Percentiles rank a stretch among this genome's conserved stretches.
phyloP scores from a whole-genome alignment of 2,888 invertebrate species.

The Catocala nupta region DNA sequence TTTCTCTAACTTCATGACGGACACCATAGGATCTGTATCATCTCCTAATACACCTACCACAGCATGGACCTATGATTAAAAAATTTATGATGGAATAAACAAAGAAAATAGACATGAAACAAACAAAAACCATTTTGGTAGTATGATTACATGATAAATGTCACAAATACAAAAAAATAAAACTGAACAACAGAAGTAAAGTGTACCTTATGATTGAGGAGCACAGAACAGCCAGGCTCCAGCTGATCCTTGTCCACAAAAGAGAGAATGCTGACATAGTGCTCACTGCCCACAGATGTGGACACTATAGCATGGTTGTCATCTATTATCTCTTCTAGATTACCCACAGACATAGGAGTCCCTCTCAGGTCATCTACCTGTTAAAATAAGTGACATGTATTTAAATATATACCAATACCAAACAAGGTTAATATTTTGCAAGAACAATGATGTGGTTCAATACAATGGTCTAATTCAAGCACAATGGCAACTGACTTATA shows the following conservation, averaged over 20 bases:
- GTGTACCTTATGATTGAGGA: conserved; percentile 97
- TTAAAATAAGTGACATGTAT: neutral
- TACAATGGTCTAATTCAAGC: too few relatives aligned
- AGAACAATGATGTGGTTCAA: too few relatives aligned
- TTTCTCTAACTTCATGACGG: conserved; percentile 99
- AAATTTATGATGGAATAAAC: neutral
- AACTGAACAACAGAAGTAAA: neutral
- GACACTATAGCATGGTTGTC: conserved; percentile 99
- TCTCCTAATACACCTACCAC: conserved; percentile 99
- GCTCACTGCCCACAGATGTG: conserved; percentile 99
- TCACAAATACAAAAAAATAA: too few relatives aligned
- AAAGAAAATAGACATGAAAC: neutral
- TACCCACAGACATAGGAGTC: conserved; percentile 99
- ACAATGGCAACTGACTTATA: too few relatives aligned
- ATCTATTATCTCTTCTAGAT: conserved; percentile 99
- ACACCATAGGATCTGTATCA: conserved; percentile 99
- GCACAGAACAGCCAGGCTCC: conserved; percentile 99
- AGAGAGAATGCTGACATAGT: conserved; percentile 99
- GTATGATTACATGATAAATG: too few relatives aligned
- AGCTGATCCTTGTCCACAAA: conserved; percentile 99
- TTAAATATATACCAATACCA: too few relatives aligned
- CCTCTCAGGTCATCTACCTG: conserved; percentile 98
- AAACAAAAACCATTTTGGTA: neutral
- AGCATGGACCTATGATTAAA: conserved; percentile 92
- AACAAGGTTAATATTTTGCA: too few relatives aligned